Evolutionary conservation across 2,888 invertebrate species (phyloP).

Genomic region (Graphium colonna): DNA sequence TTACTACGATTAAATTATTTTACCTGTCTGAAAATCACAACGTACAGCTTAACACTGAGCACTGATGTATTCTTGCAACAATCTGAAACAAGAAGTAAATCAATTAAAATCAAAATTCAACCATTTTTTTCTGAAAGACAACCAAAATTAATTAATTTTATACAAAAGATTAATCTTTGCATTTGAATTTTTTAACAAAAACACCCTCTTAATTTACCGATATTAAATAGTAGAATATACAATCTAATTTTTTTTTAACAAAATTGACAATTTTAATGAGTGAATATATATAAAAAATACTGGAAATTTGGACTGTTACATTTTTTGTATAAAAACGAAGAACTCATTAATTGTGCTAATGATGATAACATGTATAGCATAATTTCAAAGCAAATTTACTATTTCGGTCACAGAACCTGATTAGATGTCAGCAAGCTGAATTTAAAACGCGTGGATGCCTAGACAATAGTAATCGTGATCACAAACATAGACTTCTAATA

Average conservation of each 20-base stretch:
- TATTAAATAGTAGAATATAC: no score
- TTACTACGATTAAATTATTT: slow-evolving; percentile 32
- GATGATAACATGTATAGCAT: slow-evolving; percentile 45
- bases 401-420: slow-evolving; percentile 72
- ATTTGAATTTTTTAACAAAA: no score
- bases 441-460: slow-evolving; percentile 78
- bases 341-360: slow-evolving; percentile 33
- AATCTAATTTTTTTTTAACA: no score
- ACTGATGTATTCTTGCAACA: slow-evolving; percentile 46
- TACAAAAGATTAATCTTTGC: no score
- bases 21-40: slow-evolving; percentile 15
- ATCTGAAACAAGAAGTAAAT: slow-evolving; percentile 57
- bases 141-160: no score
- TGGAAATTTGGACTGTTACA: no score
- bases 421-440: slow-evolving; percentile 66
- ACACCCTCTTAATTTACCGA: no score
- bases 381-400: slow-evolving; percentile 58
- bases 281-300: no score
- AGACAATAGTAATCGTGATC: slow-evolving; percentile 74
- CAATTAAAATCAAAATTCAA: slow-evolving; percentile 18
- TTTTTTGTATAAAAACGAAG: no score
- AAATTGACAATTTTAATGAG: no score
- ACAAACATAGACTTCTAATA: slow-evolving; percentile 78
- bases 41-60: slow-evolving; percentile 38
- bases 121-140: neutral